Evolutionary conservation across 1,140 invertebrate species (phyloP), one percentile per base, ranked within the genome.

Genomic region (Ceratosolen solmsi): DNA sequence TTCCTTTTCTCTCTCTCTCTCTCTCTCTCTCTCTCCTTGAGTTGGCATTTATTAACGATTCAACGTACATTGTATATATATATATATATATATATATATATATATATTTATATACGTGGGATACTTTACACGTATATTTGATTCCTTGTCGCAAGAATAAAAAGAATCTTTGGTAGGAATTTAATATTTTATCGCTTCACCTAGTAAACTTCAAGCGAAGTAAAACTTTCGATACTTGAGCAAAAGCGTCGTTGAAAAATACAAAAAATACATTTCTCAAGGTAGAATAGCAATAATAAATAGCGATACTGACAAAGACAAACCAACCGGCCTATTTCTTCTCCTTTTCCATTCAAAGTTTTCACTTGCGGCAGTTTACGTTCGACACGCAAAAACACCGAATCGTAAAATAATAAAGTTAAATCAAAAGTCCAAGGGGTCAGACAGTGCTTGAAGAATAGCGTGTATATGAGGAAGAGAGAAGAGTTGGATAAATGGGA

Each of bases 381-480:
- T 68, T 2, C 8, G 33, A 25, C 15, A 30, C 70, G 71, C n/a
- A 73, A 60, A 75, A 79, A 60, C n/a, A 63, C 9, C 49, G 27
- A 76, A 82, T 82, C 63, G 30, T 82, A 76, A 82, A 83, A 83
- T 83, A 72, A 83, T 79, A 80, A 83, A 82, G 80, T 76, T 76
- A 58, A 46, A 76, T 82, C 41, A 72, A 68, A 13, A 25, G 77
- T 54, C 51, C 20, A 15, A 76, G 41, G 73, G 63, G 46, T 38
- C 27, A 36, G 7, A 65, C 5, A 46, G 20, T 54, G 33, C 7
- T 20, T 33, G 33, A 68, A 0, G 22, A 38, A 20, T 11, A 63
- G 41, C 41, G 3, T n/a, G n/a, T n/a, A n/a, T n/a, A 33, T 17
- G 30, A 33, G 13, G 41, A 9, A 25, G 17, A 17, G 38, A 3